phyloP scores from a whole-genome alignment of 2,797 vertebrate genomes.

The Avahi laniger region DNA sequence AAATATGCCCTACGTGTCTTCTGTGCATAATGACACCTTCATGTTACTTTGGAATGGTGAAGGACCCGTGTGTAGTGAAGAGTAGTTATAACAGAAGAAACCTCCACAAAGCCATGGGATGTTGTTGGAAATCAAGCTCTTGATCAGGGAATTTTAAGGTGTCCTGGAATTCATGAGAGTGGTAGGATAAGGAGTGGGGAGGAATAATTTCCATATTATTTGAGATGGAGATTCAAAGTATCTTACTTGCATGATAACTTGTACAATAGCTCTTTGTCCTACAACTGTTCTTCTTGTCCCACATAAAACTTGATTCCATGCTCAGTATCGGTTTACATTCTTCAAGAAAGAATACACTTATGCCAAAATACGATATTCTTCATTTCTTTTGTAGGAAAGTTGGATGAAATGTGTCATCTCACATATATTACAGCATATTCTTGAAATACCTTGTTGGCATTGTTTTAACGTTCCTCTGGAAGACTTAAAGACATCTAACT shows the following conservation, averaged over 20 bases:
- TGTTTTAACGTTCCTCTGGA: neutral
- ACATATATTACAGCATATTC: neutral
- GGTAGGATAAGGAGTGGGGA: neutral
- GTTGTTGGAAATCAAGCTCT: neutral
- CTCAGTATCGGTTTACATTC: neutral
- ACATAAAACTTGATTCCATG: neutral
- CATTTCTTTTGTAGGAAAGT: neutral
- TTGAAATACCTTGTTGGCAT: neutral
- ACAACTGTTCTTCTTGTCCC: neutral
- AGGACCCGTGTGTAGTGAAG: neutral
- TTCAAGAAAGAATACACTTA: neutral
- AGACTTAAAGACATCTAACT: neutral
- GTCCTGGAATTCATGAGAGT: neutral
- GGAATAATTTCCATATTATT: neutral
- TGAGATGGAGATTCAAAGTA: neutral
- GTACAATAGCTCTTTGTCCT: neutral
- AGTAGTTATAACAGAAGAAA: neutral
- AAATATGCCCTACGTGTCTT: accelerated
- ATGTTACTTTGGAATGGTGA: neutral
- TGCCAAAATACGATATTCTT: neutral
- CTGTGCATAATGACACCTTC: neutral
- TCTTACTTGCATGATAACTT: neutral
- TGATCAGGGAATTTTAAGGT: neutral
- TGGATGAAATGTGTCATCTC: neutral
- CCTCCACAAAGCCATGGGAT: neutral